These are phyloP conservation scores for Hemaris fuciformis DNA, from an alignment of 2,888 invertebrate genomes.

Conservation along the genomic window DNA sequence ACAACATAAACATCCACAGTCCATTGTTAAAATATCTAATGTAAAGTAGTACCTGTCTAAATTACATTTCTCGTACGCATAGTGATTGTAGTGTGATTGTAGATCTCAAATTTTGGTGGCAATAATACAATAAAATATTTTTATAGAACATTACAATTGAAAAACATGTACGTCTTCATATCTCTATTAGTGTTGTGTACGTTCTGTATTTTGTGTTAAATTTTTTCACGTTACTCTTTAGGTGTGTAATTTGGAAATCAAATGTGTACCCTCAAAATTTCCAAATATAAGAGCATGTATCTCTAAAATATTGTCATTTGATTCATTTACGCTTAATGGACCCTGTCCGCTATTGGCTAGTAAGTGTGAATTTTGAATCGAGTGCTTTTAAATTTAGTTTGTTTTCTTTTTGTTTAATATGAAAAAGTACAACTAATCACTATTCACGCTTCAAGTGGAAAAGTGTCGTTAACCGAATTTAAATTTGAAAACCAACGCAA, in stretches of 20 bases:
- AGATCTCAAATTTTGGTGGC: conserved; percentile 42
- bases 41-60: conserved; percentile 38
- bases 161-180: neutral
- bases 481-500: neutral
- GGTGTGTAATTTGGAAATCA: neutral
- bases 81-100: conserved; percentile 34
- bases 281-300: neutral
- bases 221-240: neutral
- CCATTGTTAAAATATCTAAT: conserved; percentile 27
- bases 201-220: neutral
- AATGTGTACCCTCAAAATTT: neutral
- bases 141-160: conserved; percentile 21
- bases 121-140: conserved; percentile 35
- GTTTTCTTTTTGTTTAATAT: neutral
- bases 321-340: neutral
- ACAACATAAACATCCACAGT: conserved; percentile 5
- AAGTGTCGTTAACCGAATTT: neutral
- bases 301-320: neutral
- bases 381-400: neutral
- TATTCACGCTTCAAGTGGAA: neutral
- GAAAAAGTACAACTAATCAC: neutral
- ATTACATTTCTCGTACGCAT: conserved; percentile 27
- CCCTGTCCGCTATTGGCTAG: neutral
- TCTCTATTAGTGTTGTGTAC: neutral
- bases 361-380: neutral